Evolutionary conservation across 2,797 vertebrate species (phyloP), one percentile per base, ranked within the genome.

Genomic region (Nasua narica): DNA sequence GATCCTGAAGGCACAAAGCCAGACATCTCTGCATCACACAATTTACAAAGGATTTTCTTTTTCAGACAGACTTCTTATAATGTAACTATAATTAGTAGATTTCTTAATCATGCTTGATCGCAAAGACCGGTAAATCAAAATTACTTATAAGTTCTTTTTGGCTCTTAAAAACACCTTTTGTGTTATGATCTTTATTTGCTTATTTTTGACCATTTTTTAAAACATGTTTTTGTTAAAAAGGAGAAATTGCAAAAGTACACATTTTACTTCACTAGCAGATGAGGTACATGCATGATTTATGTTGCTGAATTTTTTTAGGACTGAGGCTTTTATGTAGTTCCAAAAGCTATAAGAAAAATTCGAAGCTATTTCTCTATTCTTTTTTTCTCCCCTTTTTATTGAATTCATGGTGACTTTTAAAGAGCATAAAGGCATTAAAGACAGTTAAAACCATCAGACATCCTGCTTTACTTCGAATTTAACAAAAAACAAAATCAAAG

Each of bases 361-460:
- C 77, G 76, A 90, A 50, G 11, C 23, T 85, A 85, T 46, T 54
- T 89, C 18, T 88, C 35, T 52, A 11, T 60, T n/a, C 14, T 65
- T 78, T 32, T 40, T 84, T 48, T 16, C 6, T 88, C 21, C 8
- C 25, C 8, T 48, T 93, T 60, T 93, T 83, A 19, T 82, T 90
- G 62, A 93, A 88, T 87, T 94, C 60, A 14, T 0, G 2, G 6
- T 92, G 72, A 35, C 14, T 81, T 93, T 79, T 95, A 90, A 93
- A 83, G 78, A 96, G 25, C 86, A 43, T 32, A 90, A 91, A 87
- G 60, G 60, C 52, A 95, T 72, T 82, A 93, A 74, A 87, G 32
- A n/a, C 91, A 79, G 46, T 72, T 95, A 58, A 84, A 94, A 65
- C 7, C 35, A 13, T 69, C 19, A 54, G 60, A 54, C 62, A 90